Evolutionary conservation across 2,888 invertebrate genomes (phyloP).

Genomic region (Catocala nupta): DNA sequence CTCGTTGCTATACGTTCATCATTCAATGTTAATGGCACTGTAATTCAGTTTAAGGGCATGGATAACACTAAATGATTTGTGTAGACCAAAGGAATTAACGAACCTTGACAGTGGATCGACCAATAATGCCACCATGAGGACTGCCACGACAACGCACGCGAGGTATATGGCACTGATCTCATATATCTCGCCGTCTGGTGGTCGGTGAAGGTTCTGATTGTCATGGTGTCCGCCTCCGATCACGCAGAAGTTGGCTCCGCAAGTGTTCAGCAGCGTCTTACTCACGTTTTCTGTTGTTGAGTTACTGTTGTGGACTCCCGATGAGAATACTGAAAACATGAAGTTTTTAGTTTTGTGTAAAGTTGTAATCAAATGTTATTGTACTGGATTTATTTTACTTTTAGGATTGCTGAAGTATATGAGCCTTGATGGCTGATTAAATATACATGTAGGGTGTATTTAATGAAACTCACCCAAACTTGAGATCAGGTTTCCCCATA

Average conservation of each 20-base stretch:
- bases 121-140: conserved; percentile 94
- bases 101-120: conserved; percentile 96
- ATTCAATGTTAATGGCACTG: neutral
- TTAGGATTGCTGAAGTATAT: no score
- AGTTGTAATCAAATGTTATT: neutral
- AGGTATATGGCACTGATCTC: conserved; percentile 96
- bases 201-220: conserved; percentile 92
- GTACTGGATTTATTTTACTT: neutral
- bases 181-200: conserved; percentile 94
- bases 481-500: conserved; percentile 98
- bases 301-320: conserved; percentile 90
- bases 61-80: neutral
- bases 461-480: conserved; percentile 91
- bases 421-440: no score
- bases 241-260: conserved; percentile 95
- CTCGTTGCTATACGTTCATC: no score
- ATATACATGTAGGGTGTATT: no score
- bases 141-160: conserved; percentile 94
- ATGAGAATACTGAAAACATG: conserved; percentile 89
- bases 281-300: conserved; percentile 76
- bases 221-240: conserved; percentile 88
- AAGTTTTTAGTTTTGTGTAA: no score
- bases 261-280: conserved; percentile 84
- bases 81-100: conserved; percentile 45
- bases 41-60: conserved; percentile 2